phyloP scores from a whole-genome alignment of 2,113 vertebrate genomes.

The Crypturellus undulatus region DNA sequence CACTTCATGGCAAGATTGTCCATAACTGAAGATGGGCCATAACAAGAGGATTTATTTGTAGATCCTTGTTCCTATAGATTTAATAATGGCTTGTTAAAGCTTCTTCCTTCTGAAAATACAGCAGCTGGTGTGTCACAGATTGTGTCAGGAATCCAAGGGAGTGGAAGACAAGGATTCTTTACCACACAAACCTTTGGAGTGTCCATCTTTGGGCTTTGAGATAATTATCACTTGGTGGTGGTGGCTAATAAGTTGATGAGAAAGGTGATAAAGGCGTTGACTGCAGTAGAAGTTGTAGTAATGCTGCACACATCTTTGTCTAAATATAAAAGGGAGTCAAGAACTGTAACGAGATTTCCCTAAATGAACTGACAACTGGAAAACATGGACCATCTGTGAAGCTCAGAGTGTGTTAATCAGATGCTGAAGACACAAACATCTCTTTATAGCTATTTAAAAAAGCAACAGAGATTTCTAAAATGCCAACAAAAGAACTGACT shows the following conservation, averaged over 20 bases:
- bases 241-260: not conserved
- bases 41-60: not conserved
- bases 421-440: not conserved
- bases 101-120: not conserved
- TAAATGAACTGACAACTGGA: not conserved
- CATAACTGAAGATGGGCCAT: not conserved
- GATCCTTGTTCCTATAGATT: not conserved
- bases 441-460: not conserved
- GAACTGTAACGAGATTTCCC: not conserved
- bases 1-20: not conserved
- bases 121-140: not conserved
- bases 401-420: not conserved
- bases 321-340: not conserved
- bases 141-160: not conserved
- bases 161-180: not conserved
- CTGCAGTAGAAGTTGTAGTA: not conserved
- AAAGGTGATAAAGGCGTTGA: not conserved
- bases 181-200: not conserved
- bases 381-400: not conserved
- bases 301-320: not conserved
- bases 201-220: not conserved
- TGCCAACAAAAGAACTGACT: not conserved
- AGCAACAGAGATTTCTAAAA: not conserved
- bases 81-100: not conserved
- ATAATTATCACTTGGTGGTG: not conserved